phyloP scores from a whole-genome alignment of 2,888 invertebrate genomes.

The Villa cingulata region DNA sequence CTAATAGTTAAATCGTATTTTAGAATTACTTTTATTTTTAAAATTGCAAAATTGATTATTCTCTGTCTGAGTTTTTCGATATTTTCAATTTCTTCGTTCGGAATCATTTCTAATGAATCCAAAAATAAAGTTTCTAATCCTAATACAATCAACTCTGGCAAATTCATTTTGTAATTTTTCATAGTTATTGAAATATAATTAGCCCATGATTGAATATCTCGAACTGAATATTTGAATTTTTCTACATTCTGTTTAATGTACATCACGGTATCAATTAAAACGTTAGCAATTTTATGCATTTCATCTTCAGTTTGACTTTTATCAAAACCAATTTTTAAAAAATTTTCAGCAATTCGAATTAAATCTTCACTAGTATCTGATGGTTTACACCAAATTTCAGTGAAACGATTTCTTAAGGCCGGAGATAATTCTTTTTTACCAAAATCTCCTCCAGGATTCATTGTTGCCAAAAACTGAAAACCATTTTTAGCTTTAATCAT shows the following conservation, averaged over 20 bases:
- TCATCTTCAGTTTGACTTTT: conserved; percentile 41
- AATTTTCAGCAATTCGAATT: conserved; percentile 65
- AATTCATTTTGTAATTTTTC: conserved; percentile 20
- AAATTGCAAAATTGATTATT: conserved; percentile 44
- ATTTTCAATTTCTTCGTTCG: conserved; percentile 47
- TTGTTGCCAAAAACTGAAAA: conserved; percentile 91
- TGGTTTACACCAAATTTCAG: conserved; percentile 95
- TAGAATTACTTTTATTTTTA: conserved; percentile 39
- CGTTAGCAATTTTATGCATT: conserved; percentile 47
- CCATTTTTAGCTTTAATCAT: conserved; percentile 53
- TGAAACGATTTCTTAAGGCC: conserved; percentile 91
- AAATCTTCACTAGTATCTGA: conserved; percentile 61
- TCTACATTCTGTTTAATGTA: conserved; percentile 64
- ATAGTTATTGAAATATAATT: conserved; percentile 43
- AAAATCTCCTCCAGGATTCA: conserved; percentile 99
- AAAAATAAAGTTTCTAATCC: conserved; percentile 85
- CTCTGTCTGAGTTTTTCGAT: conserved; percentile 37
- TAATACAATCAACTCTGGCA: conserved; percentile 62
- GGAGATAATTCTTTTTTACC: conserved; percentile 99
- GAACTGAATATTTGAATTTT: conserved; percentile 72
- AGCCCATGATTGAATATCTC: conserved; percentile 88
- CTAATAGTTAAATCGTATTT: conserved; percentile 31
- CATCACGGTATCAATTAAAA: conserved; percentile 66
- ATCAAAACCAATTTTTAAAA: conserved; percentile 46
- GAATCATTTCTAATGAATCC: conserved; percentile 76